Percentiles rank a stretch among this genome's conserved stretches.
Conservation (phyloP, 2,113 vertebrate species). For the Choloepus hoffmanni region DNA sequence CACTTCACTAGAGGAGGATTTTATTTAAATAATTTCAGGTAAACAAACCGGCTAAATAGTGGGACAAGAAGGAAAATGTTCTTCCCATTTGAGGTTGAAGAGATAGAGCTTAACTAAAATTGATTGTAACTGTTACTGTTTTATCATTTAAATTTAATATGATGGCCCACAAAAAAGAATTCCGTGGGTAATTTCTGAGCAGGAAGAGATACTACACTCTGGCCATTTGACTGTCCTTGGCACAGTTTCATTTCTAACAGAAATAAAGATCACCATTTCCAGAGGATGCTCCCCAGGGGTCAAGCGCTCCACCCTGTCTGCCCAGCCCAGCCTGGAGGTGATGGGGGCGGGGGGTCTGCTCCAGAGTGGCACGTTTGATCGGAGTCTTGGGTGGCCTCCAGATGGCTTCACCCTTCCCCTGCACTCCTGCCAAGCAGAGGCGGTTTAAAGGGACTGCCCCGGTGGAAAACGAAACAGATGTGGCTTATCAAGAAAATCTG, state of each 20-base stretch:
- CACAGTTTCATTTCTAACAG: not conserved
- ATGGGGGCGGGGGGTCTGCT: not conserved
- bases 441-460: not conserved
- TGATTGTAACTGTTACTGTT: not conserved
- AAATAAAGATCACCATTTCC: not conserved
- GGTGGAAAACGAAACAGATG: not conserved
- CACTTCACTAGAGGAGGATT: not conserved
- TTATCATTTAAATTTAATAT: constrained; percentile 11
- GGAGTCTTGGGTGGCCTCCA: not conserved
- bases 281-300: not conserved
- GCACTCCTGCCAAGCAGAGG: not conserved
- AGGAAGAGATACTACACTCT: not conserved
- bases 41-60: not conserved
- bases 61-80: not conserved
- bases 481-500: not conserved
- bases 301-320: not conserved
- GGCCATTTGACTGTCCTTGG: not conserved
- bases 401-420: not conserved
- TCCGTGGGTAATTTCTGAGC: constrained; percentile 37
- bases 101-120: constrained; percentile 13
- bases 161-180: not conserved
- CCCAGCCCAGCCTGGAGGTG: not conserved
- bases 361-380: not conserved
- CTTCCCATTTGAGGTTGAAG: not conserved
- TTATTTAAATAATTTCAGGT: not conserved